A percentile compares a stretch with the other conserved stretches of the same genome.
phyloP scores from a whole-genome alignment of 2,797 vertebrate genomes.

The Brachyalestes nurse region DNA sequence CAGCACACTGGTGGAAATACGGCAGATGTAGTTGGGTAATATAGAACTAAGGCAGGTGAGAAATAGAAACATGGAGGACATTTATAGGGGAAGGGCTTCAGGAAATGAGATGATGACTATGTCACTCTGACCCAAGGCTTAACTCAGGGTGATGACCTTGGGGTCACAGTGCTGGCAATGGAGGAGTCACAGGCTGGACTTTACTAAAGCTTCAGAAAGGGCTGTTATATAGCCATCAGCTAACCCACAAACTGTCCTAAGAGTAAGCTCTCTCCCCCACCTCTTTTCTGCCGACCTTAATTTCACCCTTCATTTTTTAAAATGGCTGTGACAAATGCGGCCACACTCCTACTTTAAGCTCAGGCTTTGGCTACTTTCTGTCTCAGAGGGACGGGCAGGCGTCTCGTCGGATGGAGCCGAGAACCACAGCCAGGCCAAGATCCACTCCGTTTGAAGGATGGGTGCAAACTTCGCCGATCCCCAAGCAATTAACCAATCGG shows the following conservation, averaged over 20 bases:
- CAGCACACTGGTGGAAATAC: neutral
- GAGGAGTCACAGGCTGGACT: conserved; percentile 9
- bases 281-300: neutral
- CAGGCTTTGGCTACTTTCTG: conserved; percentile 5
- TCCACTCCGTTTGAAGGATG: conserved; percentile 76
- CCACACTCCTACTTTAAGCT: conserved; percentile 8
- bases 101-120: conserved; percentile 16
- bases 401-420: neutral
- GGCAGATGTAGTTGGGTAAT: neutral
- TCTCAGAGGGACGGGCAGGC: neutral
- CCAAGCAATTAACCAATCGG: conserved; percentile 84
- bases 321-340: neutral
- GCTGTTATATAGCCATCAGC: conserved; percentile 2
- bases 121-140: conserved; percentile 32
- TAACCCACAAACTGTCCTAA: conserved; percentile 9
- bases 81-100: neutral
- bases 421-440: conserved; percentile 34
- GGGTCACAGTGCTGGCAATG: conserved; percentile 15
- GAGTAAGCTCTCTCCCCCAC: neutral
- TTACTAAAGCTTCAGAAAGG: neutral
- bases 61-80: neutral
- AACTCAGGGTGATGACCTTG: conserved; percentile 7
- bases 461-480: conserved; percentile 77
- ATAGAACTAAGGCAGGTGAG: neutral
- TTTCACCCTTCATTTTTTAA: conserved; percentile 15